These are phyloP conservation scores for Tanypteryx hageni DNA, from an alignment of 2,888 invertebrate species.

Conservation along the genomic window DNA sequence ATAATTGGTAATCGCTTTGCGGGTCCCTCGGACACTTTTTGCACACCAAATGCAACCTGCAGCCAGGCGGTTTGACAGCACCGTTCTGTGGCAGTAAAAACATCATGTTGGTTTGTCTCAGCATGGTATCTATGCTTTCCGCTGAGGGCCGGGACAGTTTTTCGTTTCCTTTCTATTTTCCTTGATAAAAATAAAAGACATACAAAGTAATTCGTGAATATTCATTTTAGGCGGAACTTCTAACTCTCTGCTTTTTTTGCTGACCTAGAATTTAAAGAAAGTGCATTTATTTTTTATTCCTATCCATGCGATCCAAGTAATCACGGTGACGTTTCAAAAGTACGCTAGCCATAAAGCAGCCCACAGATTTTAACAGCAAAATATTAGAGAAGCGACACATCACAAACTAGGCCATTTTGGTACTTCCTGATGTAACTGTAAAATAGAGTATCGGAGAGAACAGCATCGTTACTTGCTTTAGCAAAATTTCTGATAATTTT, in stretches of 20 bases:
- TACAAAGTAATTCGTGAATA: neutral
- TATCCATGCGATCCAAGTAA: neutral
- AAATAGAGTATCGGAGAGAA: no score
- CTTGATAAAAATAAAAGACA: neutral
- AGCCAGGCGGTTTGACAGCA: no score
- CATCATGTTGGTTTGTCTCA: neutral
- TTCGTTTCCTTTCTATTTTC: neutral
- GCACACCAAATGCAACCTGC: no score
- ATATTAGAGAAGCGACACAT: neutral
- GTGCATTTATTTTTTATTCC: neutral
- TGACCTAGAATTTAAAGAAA: neutral
- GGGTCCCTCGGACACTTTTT: no score
- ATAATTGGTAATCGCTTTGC: no score
- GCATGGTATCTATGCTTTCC: neutral
- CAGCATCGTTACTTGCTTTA: no score
- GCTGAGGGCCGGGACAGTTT: neutral
- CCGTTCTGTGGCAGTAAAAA: no score
- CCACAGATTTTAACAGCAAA: neutral
- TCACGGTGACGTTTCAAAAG: neutral
- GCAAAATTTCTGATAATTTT: no score
- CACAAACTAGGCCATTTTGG: no score
- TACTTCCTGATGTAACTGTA: no score
- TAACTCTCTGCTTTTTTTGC: neutral
- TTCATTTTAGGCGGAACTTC: neutral
- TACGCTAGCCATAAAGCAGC: neutral